phyloP scores from a whole-genome alignment of 2,113 vertebrate genomes.

The Prionailurus bengalensis region DNA sequence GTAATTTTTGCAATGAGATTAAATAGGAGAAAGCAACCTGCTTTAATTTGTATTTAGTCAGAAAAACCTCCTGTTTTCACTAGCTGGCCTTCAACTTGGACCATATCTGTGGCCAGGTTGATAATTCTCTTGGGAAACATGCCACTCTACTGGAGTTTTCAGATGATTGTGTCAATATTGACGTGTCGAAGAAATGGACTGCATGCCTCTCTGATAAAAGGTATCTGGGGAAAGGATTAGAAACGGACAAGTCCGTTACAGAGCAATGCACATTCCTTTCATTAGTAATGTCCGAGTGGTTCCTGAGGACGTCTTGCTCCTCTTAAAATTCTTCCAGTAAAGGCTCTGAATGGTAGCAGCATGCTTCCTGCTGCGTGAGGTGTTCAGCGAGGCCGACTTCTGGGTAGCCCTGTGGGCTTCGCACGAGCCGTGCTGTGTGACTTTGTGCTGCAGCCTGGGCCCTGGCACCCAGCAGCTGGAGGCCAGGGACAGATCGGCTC shows the following conservation, averaged over 20 bases:
- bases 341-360: conserved; percentile 37
- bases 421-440: background rate
- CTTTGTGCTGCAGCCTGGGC: fast-evolving
- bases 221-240: conserved; percentile 80
- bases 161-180: conserved; percentile 75
- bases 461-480: background rate
- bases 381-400: background rate
- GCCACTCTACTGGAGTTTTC: conserved; percentile 77
- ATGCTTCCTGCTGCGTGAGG: background rate
- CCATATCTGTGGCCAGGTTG: conserved; percentile 51
- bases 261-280: conserved; percentile 78
- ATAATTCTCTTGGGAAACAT: conserved; percentile 80
- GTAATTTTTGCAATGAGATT: conserved; percentile 50
- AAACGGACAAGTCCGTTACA: conserved; percentile 61
- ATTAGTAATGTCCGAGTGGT: conserved; percentile 55
- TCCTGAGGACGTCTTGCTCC: conserved; percentile 52
- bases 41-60: conserved; percentile 36
- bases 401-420: background rate
- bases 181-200: conserved; percentile 78
- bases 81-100: conserved; percentile 42
- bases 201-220: conserved; percentile 76
- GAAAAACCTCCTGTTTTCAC: conserved; percentile 56
- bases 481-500: background rate
- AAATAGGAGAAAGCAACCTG: background rate
- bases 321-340: conserved; percentile 69